Evolutionary conservation across 2,888 invertebrate species (phyloP), one percentile per base, ranked within the genome.

Genomic region (Acanthosoma haemorrhoidale): DNA sequence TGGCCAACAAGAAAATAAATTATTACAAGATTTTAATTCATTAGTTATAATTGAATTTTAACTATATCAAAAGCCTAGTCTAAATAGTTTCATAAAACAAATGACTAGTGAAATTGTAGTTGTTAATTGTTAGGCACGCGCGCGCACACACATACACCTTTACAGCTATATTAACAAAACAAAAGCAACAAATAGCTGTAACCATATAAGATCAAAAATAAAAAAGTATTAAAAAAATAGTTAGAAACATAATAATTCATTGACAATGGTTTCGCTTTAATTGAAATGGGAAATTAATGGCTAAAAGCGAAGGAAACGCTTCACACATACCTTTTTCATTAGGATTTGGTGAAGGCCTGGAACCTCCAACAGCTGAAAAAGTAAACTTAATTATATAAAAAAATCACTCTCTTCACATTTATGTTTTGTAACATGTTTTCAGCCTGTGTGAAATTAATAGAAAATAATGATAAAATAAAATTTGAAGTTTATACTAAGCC

Each of bases 281-380:
- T 21, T 43, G 25, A 2, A 21, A 1, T 13, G 21, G 13, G 43
- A 5, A 43, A 11, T 5, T 43, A 3, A 21, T 21, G 11, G 25
- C 13, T 43, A 43, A 43, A 43, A 43, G 43, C 43, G n/a, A 21
- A 18, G 25, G 25, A 21, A 43, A 21, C 43, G 13, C 43, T 21
- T 25, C 21, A 36, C 64, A 75, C 75, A 73, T 72, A 77, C 78
- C 78, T 74, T 77, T 76, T 73, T 79, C 78, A 72, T 78, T 79
- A 32, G 77, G 76, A 73, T 77, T 78, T 9, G 79, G 77, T 8
- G 78, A 78, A 29, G 78, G 78, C 71, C 79, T 75, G 25, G 78
- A 77, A 51, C 77, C 77, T 36, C 77, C 77, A 66, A 71, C 70
- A 60, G 71, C 72, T 72, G 69, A 58, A 69, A 72, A 66, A 66